Percentiles rank a stretch among this genome's conserved stretches.
phyloP scores from a whole-genome alignment of 2,888 invertebrate genomes.

The Lasioglossum malachurum region DNA sequence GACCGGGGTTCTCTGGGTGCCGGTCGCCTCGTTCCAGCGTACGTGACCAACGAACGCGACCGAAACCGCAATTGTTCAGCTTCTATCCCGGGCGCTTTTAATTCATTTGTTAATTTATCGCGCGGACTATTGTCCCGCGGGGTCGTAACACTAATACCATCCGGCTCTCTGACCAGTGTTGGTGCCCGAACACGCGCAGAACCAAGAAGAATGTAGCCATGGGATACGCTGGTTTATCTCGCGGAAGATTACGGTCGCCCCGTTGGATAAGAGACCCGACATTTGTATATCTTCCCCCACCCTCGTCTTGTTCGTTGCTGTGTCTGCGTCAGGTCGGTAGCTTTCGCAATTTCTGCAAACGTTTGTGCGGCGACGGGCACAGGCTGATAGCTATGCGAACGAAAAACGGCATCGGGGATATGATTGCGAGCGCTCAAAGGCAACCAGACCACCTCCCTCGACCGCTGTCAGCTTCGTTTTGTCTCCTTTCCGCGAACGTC shows the following conservation, averaged over 20 bases:
- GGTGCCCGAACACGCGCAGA: not conserved
- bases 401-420: constrained; percentile 19
- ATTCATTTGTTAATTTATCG: constrained; percentile 67
- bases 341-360: constrained; percentile 11
- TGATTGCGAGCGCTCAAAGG: constrained; percentile 19
- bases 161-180: not conserved
- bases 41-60: constrained; percentile 52
- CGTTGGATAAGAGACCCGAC: constrained; percentile 20
- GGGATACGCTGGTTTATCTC: constrained; percentile 15
- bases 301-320: not conserved
- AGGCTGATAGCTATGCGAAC: constrained; percentile 17
- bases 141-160: constrained; percentile 25
- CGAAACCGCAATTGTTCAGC: constrained; percentile 62
- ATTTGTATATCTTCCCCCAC: constrained; percentile 6
- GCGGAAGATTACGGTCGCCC: constrained; percentile 41
- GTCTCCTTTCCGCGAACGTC: not conserved
- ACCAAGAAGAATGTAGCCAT: not conserved
- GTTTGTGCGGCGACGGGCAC: not conserved
- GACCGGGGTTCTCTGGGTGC: not conserved
- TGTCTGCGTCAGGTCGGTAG: constrained; percentile 10
- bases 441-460: not conserved
- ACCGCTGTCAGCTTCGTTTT: not conserved
- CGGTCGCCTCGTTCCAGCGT: constrained; percentile 6
- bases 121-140: constrained; percentile 38
- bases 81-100: constrained; percentile 59